These are phyloP conservation scores for Argyra leucocephala DNA, from an alignment of 2,888 invertebrate species.

Conservation along the genomic window DNA sequence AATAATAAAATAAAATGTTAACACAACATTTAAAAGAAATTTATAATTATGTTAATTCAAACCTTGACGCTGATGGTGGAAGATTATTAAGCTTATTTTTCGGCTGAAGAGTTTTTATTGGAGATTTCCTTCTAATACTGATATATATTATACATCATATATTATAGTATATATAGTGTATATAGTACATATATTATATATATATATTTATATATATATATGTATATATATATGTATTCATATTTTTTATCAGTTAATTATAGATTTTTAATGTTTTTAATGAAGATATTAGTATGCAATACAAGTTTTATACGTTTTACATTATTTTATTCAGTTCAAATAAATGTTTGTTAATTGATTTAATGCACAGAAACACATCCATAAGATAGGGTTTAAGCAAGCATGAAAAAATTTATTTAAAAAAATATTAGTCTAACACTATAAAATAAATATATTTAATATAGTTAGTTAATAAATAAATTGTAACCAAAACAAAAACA, in stretches of 20 bases:
- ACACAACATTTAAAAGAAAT: background rate
- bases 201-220: too few relatives aligned
- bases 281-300: background rate
- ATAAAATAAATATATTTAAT: background rate
- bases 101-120: slow-evolving; percentile 45
- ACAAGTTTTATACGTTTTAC: background rate
- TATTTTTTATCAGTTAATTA: background rate
- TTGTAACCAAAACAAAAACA: too few relatives aligned
- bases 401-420: background rate
- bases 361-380: background rate
- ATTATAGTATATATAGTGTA: too few relatives aligned
- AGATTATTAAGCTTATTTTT: slow-evolving; percentile 23
- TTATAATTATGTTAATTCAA: slow-evolving; percentile 34
- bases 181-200: too few relatives aligned
- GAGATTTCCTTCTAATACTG: slow-evolving; percentile 67
- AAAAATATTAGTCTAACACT: slow-evolving; percentile 10
- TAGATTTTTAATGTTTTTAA: background rate
- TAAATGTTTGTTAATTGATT: background rate
- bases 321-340: background rate
- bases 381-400: background rate
- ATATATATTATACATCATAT: too few relatives aligned
- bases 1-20: background rate
- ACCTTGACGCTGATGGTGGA: slow-evolving; percentile 53
- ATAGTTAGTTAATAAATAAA: background rate
- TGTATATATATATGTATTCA: too few relatives aligned